phyloP scores from a whole-genome alignment of 2,888 invertebrate genomes.

The Acrobasis consociella region DNA sequence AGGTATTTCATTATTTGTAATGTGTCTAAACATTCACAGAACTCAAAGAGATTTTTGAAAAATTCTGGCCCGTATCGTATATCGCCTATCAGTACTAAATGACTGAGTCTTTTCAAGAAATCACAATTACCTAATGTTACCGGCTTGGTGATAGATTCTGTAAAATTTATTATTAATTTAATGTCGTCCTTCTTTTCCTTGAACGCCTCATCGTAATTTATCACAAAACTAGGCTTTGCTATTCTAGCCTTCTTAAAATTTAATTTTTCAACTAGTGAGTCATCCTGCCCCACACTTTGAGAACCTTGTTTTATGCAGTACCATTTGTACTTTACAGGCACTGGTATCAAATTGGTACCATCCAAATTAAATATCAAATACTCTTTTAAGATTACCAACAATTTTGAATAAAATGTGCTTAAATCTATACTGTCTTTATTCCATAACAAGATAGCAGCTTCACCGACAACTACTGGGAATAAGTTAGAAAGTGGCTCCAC shows the following conservation, averaged over 20 bases:
- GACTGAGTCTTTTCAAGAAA: background rate
- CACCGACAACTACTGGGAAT: background rate
- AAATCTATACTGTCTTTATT: background rate
- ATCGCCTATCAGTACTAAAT: background rate
- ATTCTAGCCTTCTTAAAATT: slow-evolving; percentile 6
- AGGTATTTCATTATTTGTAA: background rate
- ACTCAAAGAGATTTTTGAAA: slow-evolving; percentile 2
- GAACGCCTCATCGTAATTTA: slow-evolving; percentile 9
- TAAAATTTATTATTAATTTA: slow-evolving; percentile 1
- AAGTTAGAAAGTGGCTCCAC: background rate
- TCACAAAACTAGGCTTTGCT: background rate
- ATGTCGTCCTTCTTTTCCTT: background rate
- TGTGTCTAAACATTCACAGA: background rate
- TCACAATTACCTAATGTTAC: background rate
- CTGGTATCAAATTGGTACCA: background rate
- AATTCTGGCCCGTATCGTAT: background rate
- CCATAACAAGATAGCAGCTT: slow-evolving; percentile 3
- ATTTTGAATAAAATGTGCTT: background rate
- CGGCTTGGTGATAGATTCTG: background rate
- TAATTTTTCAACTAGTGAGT: background rate
- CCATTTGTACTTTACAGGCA: no score
- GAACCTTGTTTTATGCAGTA: no score
- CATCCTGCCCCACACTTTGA: background rate
- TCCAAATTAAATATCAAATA: slow-evolving; percentile 4
- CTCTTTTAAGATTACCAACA: background rate